phyloP scores from a whole-genome alignment of 2,888 invertebrate species.

The Minunthozetes semirufus region DNA sequence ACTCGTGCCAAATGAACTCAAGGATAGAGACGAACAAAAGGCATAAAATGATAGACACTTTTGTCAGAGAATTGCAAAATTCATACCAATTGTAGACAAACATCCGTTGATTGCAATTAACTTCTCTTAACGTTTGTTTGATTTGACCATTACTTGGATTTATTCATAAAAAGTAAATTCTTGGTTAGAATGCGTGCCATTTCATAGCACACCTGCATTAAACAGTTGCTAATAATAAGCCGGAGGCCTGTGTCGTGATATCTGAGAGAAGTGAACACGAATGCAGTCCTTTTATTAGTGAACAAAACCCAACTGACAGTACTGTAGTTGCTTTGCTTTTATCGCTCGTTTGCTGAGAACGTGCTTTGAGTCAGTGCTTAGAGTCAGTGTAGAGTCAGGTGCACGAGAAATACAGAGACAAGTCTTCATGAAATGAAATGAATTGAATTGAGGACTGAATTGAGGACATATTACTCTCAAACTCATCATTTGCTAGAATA shows the following conservation, averaged over 20 bases:
- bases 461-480: neutral
- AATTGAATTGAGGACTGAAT: too few relatives aligned
- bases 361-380: neutral
- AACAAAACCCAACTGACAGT: neutral
- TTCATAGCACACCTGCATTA: conserved; percentile 26
- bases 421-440: neutral
- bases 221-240: conserved; percentile 6
- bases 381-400: neutral
- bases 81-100: neutral
- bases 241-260: conserved; percentile 15
- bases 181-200: conserved; percentile 12
- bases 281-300: conserved; percentile 2
- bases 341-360: conserved; percentile 26
- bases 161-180: neutral
- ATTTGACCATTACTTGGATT: neutral
- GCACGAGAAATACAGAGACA: neutral
- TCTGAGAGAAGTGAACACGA: neutral
- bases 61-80: neutral
- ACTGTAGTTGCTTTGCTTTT: neutral
- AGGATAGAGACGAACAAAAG: conserved; percentile 12
- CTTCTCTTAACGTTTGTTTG: neutral
- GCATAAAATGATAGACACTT: neutral
- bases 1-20: conserved; percentile 24
- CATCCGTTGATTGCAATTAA: neutral
- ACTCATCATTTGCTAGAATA: neutral